Conservation (phyloP, 2,888 invertebrate species). For the Diaperis boleti region DNA sequence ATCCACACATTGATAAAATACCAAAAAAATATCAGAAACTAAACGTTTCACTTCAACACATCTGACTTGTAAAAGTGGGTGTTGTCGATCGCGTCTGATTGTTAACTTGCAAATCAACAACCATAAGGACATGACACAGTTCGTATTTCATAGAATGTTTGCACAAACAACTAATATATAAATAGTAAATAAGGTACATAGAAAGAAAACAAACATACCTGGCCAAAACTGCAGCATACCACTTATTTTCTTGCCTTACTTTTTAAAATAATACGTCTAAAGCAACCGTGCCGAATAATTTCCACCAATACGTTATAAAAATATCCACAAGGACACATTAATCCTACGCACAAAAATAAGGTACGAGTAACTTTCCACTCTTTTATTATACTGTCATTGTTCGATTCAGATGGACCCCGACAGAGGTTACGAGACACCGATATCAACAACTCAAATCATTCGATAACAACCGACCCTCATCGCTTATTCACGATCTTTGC, state of each 20-base stretch:
- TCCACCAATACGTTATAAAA: conserved; percentile 43
- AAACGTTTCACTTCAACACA: conserved; percentile 9
- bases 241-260: conserved; percentile 6
- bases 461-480: conserved; percentile 32
- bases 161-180: neutral
- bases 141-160: neutral
- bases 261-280: conserved; percentile 28
- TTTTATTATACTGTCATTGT: conserved; percentile 44
- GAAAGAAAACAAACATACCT: conserved; percentile 27
- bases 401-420: conserved; percentile 45
- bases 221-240: conserved; percentile 32
- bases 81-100: conserved; percentile 8
- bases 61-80: conserved; percentile 15
- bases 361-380: conserved; percentile 43
- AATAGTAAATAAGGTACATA: neutral
- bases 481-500: conserved; percentile 28
- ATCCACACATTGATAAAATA: conserved; percentile 8
- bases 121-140: conserved; percentile 3
- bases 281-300: conserved; percentile 37
- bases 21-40: neutral
- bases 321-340: conserved; percentile 43
- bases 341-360: conserved; percentile 43
- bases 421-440: conserved; percentile 31
- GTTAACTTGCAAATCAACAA: conserved; percentile 1
- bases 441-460: conserved; percentile 32